Base-by-base conservation (phyloP, 2,797 vertebrate genomes). In the Erpetoichthys calabaricus region DNA sequence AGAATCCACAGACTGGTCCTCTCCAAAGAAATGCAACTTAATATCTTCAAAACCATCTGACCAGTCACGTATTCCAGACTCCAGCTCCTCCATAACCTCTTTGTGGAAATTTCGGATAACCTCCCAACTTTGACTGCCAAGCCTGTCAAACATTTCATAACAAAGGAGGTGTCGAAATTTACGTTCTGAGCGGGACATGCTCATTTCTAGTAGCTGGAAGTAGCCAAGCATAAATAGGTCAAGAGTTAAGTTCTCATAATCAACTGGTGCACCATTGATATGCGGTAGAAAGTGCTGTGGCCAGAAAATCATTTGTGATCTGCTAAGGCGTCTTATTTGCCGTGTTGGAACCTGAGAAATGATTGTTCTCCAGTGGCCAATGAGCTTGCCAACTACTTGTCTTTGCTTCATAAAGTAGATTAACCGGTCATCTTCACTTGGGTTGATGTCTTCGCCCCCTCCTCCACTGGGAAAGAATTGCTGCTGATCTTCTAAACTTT, bases 181-280 rank as follows among this genome's bases (percentile, higher is more conserved):
- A 62, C 94, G 84, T 66, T 99, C 94, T 8, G 74, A 80, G 0
- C 88, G 87, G 59, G 89, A 88, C 77, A 99, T 90, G 63, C 74
- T 85, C 95, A 98, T 98, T 76, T 98, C 94, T 42, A 99, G 78
- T 56, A 99, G 76, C 77, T 97, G 95, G 71, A 98, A 99, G 73
- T 99, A 99, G 62, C 95, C 94, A 8, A 98, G 85, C 94, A 99
- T 97, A 73, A 99, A 99, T 53, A 98, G 94, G 74, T 98, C 94
- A 1, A 99, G 85, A 0, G 88, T 90, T 56, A 99, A 85, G 70
- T 83, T 89, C 67, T 94, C 85, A 0, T 99, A 93, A 47, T 70
- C 68, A 59, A 89, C 77, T 0, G 88, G 87, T 0, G 78, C 70
- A 1, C 92, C 91, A 0, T 84, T 77, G 2, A 91, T 75, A 3